A percentile compares a stretch with the other conserved stretches of the same genome.
Evolutionary conservation across 1,140 invertebrate genomes (phyloP).

Genomic region (Zaprionus lachaisei): DNA sequence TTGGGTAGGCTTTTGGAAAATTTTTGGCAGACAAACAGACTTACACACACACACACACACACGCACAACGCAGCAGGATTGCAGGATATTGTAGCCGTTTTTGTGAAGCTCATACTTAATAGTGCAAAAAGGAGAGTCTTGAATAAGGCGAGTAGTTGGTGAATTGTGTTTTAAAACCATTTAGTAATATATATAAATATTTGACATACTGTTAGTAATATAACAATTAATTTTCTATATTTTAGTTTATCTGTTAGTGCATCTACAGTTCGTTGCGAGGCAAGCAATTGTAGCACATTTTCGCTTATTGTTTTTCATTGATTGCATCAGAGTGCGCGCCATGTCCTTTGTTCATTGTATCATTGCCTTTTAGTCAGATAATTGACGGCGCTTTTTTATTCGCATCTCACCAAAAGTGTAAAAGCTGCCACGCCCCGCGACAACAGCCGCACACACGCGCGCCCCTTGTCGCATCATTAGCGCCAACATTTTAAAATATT

Average conservation of each 20-base stretch:
- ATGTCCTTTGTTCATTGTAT: conserved; percentile 52
- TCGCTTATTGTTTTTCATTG: conserved; percentile 62
- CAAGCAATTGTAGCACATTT: not conserved
- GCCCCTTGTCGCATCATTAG: conserved; percentile 69
- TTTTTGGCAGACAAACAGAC: conserved; percentile 43
- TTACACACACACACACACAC: conserved; percentile 9
- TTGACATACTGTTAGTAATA: too few species aligned
- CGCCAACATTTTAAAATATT: conserved; percentile 78
- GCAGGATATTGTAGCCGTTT: conserved; percentile 33
- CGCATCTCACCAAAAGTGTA: conserved; percentile 13
- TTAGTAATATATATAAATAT: too few species aligned
- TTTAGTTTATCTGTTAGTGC: not conserved
- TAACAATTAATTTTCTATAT: too few species aligned
- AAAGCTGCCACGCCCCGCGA: conserved; percentile 27
- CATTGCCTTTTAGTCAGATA: conserved; percentile 47
- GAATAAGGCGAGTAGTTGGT: not conserved
- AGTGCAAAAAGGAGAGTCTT: not conserved
- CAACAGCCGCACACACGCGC: conserved; percentile 1
- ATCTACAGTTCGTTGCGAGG: conserved; percentile 13
- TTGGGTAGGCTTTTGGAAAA: conserved; percentile 48
- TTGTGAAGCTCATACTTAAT: not conserved
- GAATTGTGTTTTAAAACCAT: not conserved
- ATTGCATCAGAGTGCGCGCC: conserved; percentile 64
- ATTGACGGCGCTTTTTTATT: conserved; percentile 49
- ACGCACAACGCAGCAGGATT: conserved; percentile 13